Conservation (phyloP, 2,113 vertebrate genomes). For the Dermatemys mawii region DNA sequence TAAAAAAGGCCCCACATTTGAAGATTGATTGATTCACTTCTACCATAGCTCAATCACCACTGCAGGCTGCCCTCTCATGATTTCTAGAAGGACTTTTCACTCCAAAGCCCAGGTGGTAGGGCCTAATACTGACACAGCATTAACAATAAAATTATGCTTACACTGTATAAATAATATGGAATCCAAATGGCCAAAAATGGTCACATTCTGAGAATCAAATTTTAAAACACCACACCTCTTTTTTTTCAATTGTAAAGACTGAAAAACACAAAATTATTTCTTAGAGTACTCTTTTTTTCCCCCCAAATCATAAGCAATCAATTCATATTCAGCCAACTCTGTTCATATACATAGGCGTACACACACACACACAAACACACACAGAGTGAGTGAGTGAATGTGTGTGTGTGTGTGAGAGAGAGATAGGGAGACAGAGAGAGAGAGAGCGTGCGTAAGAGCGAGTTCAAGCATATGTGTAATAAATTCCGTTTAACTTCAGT, state of each 20-base stretch:
- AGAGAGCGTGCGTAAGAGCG: not conserved
- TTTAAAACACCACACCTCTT: not conserved
- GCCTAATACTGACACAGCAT: not conserved
- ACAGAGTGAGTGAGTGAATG: rapidly evolving
- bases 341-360: not conserved
- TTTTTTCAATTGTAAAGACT: not conserved
- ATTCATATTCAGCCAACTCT: not conserved
- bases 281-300: no score
- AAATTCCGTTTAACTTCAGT: not conserved
- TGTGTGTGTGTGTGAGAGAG: no score
- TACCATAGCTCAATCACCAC: no score
- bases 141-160: not conserved
- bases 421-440: no score
- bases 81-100: not conserved
- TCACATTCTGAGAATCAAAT: not conserved
- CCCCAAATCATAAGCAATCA: not conserved
- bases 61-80: not conserved
- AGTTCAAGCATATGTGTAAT: not conserved
- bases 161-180: not conserved
- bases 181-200: not conserved
- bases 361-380: not conserved
- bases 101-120: not conserved
- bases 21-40: not conserved
- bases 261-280: no score
- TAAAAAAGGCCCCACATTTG: not conserved